Evolutionary conservation across 23 tunicate genomes (phyloP), one percentile per base, ranked within the genome.

Genomic region (Styela clava): DNA sequence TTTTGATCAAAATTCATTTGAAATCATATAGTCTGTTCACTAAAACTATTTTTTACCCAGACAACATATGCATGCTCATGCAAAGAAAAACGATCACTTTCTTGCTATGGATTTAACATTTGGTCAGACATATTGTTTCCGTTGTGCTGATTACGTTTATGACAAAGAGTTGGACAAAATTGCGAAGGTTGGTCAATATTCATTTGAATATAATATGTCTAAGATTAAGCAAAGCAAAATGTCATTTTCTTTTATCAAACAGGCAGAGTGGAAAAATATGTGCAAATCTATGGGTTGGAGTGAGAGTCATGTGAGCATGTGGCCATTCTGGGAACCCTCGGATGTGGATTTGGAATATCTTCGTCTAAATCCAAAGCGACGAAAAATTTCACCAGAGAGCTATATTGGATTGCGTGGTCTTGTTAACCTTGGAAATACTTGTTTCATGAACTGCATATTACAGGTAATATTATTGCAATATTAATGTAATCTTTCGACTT

Each of bases 391-490:
- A 2, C 85, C 90, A 26, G 88, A 88, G 33, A 89, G 91, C 44
- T 84, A 86, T 63, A 86, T 95, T 74, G 99, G 99, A 5, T 78
- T 90, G 61, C 83, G 99, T 2, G 99, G 99, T 2, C 81, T 95
- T 3, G 96, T 95, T 34, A 95, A 95, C 64, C 78, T 89, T 21
- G 99, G 56, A 44, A 44, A 44, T 44, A 95, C 99, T 16, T 95
- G 99, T 52, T 95, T 95, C 56, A 95, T 95, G 99, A 95, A 95
- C 68, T 90, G 95, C 44, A 85, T 95, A 24, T 67, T 95, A 29
- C 98, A 93, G 84, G 98, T 88, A 24, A 20, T 65, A 67, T 67
- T n/a, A n/a, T n/a, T n/a, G n/a, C n/a, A n/a, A n/a, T 61, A 21
- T 61, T 61, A 61, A 22, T 61, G 64, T 61, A 21, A 56, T 20